phyloP scores from a whole-genome alignment of 2,113 vertebrate genomes.

The Ibidorhyncha struthersii region DNA sequence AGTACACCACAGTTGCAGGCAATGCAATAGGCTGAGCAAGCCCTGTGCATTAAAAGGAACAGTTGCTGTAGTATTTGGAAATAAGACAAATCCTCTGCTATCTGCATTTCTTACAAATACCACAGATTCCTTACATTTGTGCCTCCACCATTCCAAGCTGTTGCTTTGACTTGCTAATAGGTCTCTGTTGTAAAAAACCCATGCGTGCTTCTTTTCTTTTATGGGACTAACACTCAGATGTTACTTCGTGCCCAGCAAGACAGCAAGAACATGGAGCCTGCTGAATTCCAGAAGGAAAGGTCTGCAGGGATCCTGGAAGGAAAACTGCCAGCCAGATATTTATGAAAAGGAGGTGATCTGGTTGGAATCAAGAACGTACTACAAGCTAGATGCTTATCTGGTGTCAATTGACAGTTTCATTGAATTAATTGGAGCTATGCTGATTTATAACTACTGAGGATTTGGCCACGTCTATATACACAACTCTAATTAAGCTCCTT shows the following conservation, averaged over 20 bases:
- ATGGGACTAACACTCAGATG: neutral
- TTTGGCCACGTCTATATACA: neutral
- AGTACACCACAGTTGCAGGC: neutral
- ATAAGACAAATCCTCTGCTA: slow-evolving; percentile 47
- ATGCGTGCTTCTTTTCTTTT: neutral
- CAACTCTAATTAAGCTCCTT: neutral
- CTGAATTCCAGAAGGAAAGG: neutral
- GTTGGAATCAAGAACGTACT: neutral
- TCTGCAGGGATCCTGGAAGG: neutral
- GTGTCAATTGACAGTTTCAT: neutral
- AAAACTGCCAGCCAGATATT: neutral
- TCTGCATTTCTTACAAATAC: slow-evolving; percentile 63
- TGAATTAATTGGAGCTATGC: neutral
- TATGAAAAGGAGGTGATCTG: neutral
- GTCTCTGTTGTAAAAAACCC: neutral
- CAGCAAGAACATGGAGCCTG: neutral
- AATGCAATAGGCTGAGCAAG: neutral
- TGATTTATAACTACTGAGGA: neutral
- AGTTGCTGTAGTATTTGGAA: slow-evolving; percentile 51
- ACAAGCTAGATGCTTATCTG: neutral
- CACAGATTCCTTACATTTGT: slow-evolving; percentile 53
- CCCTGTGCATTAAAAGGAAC: neutral
- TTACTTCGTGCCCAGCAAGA: neutral
- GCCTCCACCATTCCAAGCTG: slow-evolving; percentile 41
- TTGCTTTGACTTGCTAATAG: slow-evolving; percentile 59